Conservation (phyloP, 2,797 vertebrate genomes). For the Sebastes trivittatus region DNA sequence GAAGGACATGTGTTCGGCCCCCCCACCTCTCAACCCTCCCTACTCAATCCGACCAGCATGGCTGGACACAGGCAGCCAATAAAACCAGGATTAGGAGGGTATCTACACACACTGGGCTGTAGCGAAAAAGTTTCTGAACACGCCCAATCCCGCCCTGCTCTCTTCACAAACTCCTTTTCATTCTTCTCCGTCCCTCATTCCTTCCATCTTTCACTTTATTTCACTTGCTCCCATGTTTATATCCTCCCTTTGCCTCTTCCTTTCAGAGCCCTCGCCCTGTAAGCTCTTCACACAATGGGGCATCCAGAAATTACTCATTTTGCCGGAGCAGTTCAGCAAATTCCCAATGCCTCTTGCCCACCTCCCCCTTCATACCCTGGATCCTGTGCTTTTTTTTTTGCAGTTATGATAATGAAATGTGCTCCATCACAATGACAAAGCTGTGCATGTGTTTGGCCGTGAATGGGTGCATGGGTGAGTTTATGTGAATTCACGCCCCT, state of each 20-base stretch:
- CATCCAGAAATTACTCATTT: conserved; percentile 85
- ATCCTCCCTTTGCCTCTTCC: conserved; percentile 76
- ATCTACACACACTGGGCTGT: conserved; percentile 83
- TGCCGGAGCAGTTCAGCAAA: conserved; percentile 73
- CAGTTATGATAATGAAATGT: conserved; percentile 58
- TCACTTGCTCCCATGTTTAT: conserved; percentile 65
- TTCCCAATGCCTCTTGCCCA: conserved; percentile 63
- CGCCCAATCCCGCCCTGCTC: conserved; percentile 79
- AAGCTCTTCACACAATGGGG: conserved; percentile 81
- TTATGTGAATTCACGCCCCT: conserved; percentile 34
- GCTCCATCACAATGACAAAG: conserved; percentile 60
- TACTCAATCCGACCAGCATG: conserved; percentile 83
- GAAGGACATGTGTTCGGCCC: conserved; percentile 90
- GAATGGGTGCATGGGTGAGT: conserved; percentile 14
- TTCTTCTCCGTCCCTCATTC: conserved; percentile 67
- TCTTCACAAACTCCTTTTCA: conserved; percentile 74
- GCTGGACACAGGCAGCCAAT: conserved; percentile 88
- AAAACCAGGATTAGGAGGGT: conserved; percentile 89
- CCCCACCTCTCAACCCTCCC: conserved; percentile 77
- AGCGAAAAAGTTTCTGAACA: conserved; percentile 84
- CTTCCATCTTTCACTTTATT: conserved; percentile 75
- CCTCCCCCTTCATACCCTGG: conserved; percentile 41
- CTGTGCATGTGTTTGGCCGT: conserved; percentile 32
- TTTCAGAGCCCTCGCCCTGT: conserved; percentile 70
- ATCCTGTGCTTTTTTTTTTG: conserved; percentile 41